These are phyloP conservation scores for Dendrocincla fuliginosa DNA, from an alignment of 2,797 vertebrate genomes.

Conservation along the genomic window DNA sequence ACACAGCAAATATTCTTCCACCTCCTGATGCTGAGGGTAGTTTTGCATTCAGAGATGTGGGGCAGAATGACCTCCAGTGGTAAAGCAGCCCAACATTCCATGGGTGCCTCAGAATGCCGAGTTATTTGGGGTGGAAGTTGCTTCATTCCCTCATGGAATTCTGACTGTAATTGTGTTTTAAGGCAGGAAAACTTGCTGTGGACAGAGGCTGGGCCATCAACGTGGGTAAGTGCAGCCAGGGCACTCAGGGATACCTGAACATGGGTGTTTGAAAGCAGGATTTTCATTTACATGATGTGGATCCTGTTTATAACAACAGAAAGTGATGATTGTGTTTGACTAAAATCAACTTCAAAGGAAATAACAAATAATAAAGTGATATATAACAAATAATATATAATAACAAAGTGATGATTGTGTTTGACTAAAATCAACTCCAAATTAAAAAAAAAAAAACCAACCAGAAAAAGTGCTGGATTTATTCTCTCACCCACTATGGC, in stretches of 20 bases:
- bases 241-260: not conserved
- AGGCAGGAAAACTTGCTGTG: conserved; percentile 95
- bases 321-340: not conserved
- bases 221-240: conserved; percentile 85
- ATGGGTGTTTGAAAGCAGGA: not conserved
- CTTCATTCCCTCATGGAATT: not conserved
- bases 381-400: too few relatives aligned
- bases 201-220: conserved; percentile 98
- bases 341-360: not conserved
- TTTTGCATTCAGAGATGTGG: not conserved
- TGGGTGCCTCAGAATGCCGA: not conserved
- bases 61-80: not conserved
- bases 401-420: not conserved
- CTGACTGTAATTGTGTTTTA: not conserved
- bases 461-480: not conserved
- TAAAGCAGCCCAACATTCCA: not conserved
- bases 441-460: not conserved
- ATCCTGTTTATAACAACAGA: not conserved
- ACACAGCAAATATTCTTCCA: not conserved
- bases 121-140: not conserved
- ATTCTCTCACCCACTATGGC: not conserved
- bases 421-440: not conserved
- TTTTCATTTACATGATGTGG: not conserved
- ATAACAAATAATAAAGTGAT: too few relatives aligned
- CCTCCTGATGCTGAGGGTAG: not conserved